phyloP scores from a whole-genome alignment of 2,888 invertebrate species.

The Syritta pipiens region DNA sequence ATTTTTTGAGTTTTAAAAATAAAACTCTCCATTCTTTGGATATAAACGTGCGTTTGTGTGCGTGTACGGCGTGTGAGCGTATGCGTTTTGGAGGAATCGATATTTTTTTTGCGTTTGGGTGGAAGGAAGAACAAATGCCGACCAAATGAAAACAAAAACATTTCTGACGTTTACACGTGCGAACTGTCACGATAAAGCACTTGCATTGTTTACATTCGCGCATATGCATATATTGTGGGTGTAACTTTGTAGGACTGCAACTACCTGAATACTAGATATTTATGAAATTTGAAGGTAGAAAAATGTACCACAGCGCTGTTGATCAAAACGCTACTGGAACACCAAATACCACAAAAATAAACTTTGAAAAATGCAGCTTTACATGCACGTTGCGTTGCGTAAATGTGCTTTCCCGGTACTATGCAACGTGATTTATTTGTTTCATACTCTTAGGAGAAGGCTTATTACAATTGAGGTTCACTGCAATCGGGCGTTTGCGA shows the following conservation, averaged over 20 bases:
- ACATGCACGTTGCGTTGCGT: no score
- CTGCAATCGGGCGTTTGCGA: neutral
- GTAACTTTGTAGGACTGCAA: neutral
- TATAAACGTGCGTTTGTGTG: no score
- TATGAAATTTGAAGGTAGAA: neutral
- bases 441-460: slow-evolving; percentile 1
- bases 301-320: neutral
- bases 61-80: neutral
- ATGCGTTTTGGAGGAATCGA: slow-evolving; percentile 29
- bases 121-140: neutral
- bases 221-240: neutral
- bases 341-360: no score
- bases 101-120: slow-evolving; percentile 4
- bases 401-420: no score
- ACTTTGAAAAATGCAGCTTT: no score
- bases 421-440: neutral
- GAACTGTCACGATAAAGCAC: neutral
- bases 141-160: slow-evolving; percentile 13
- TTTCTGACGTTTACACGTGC: slow-evolving; percentile 14
- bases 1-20: slow-evolving; percentile 16
- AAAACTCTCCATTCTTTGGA: neutral
- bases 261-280: no score
- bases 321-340: no score
- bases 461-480: neutral
- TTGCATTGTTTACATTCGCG: slow-evolving; percentile 29